Evolutionary conservation across 2,888 invertebrate genomes (phyloP).

Genomic region (Auanema freiburgensis): DNA sequence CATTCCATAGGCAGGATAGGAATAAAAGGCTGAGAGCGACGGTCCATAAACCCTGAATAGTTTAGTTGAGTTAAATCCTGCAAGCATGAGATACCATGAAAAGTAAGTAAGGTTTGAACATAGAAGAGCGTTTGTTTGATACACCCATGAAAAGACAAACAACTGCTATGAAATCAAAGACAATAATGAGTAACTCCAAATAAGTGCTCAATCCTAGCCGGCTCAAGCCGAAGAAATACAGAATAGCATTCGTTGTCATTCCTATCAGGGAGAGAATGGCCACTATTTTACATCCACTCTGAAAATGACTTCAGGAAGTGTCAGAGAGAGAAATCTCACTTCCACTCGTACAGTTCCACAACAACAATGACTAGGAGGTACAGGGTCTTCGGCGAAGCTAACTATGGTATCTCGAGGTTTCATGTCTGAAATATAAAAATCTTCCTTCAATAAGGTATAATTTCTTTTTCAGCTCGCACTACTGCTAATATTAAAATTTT

Average conservation of each 20-base stretch:
- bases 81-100: conserved; percentile 33
- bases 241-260: conserved; percentile 12
- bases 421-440: conserved; percentile 5
- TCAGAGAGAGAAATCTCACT: not conserved
- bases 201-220: conserved; percentile 14
- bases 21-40: conserved; percentile 33
- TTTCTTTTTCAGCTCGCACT: no score
- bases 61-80: not conserved
- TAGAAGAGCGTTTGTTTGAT: conserved; percentile 34
- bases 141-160: conserved; percentile 37
- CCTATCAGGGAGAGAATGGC: conserved; percentile 18
- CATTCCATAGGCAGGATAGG: conserved; percentile 31
- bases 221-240: conserved; percentile 20
- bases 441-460: no score
- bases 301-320: not conserved
- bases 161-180: conserved; percentile 37
- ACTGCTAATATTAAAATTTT: no score
- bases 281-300: conserved; percentile 20
- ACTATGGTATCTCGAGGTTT: not conserved
- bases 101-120: conserved; percentile 44
- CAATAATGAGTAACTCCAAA: conserved; percentile 28
- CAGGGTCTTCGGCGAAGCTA: conserved; percentile 3
- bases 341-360: not conserved
- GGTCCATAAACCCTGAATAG: conserved; percentile 37
- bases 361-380: conserved; percentile 1